A percentile compares a stretch with the other conserved stretches of the same genome.
These are phyloP conservation scores for Rhinopomastus cyanomelas DNA, from an alignment of 2,113 vertebrate genomes.

Conservation along the genomic window DNA sequence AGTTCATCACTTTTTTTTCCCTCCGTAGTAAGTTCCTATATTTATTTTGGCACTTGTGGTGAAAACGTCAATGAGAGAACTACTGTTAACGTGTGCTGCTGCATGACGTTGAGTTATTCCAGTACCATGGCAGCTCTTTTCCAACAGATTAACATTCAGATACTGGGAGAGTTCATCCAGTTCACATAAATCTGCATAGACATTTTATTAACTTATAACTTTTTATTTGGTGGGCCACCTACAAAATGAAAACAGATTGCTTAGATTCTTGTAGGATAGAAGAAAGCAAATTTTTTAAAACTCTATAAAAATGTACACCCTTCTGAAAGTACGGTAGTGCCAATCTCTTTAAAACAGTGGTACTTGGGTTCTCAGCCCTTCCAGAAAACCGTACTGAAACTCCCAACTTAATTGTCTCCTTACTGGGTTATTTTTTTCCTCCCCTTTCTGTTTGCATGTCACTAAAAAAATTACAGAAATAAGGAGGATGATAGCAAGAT, in stretches of 20 bases:
- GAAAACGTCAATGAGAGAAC: constrained; percentile 56
- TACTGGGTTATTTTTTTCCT: neutral
- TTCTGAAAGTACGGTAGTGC: neutral
- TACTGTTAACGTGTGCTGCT: neutral
- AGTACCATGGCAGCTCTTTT: constrained; percentile 66
- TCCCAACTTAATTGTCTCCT: neutral
- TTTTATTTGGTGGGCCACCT: constrained; percentile 56
- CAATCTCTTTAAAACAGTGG: neutral
- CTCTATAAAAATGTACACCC: neutral
- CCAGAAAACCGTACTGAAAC: neutral
- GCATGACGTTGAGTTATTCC: constrained; percentile 53
- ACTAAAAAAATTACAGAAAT: neutral
- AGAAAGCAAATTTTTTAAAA: neutral
- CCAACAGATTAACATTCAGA: constrained; percentile 70
- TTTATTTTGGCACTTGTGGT: constrained; percentile 48
- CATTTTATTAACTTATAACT: constrained; percentile 48
- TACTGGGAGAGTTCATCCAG: constrained; percentile 15
- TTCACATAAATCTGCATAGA: constrained; percentile 26
- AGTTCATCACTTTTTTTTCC: neutral
- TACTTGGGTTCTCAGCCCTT: neutral
- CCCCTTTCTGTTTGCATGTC: neutral
- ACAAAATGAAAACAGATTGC: constrained; percentile 22
- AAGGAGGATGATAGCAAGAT: neutral
- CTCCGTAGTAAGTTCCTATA: constrained; percentile 12
- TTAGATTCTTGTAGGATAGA: neutral